Conservation (phyloP, 2,797 vertebrate genomes). For the Lepidocolaptes lacrymiger region DNA sequence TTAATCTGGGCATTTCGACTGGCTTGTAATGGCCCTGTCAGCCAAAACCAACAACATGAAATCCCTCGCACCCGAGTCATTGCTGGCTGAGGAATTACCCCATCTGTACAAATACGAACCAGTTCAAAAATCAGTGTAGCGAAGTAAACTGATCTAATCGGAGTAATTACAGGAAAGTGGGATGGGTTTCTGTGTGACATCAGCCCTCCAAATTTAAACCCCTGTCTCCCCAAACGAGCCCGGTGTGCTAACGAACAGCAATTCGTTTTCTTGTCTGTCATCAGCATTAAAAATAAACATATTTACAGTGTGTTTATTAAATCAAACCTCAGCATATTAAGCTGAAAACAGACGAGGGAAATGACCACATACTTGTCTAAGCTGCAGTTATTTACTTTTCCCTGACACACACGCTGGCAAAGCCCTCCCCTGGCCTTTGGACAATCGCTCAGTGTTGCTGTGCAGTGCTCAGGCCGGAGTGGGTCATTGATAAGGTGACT, state of each 20-base stretch:
- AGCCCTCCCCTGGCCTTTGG: not conserved
- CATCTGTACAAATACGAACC: slow-evolving; percentile 75
- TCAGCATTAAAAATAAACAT: slow-evolving; percentile 23
- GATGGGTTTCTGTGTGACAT: slow-evolving; percentile 69
- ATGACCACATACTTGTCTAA: slow-evolving; percentile 47
- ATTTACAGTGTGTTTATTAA: slow-evolving; percentile 42
- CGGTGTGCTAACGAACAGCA: not conserved
- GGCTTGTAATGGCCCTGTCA: slow-evolving; percentile 46
- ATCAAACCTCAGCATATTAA: slow-evolving; percentile 7
- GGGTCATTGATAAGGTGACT: not conserved
- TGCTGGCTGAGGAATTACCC: slow-evolving; percentile 70
- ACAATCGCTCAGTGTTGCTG: not conserved
- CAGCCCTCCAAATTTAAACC: slow-evolving; percentile 32
- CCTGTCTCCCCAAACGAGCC: slow-evolving; percentile 3
- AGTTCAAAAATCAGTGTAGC: slow-evolving; percentile 42
- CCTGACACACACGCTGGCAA: not conserved
- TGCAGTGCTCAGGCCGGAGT: not conserved
- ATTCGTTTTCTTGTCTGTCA: slow-evolving; percentile 22
- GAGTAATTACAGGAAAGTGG: slow-evolving; percentile 67
- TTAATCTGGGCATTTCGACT: slow-evolving; percentile 76
- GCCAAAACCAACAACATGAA: slow-evolving; percentile 78
- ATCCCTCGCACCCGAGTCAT: slow-evolving; percentile 68
- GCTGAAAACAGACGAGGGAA: slow-evolving; percentile 55
- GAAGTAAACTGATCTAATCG: slow-evolving; percentile 55
- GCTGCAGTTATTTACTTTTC: slow-evolving; percentile 52